Evolutionary conservation across 2,888 invertebrate species (phyloP).

Genomic region (Catocala fraxini): DNA sequence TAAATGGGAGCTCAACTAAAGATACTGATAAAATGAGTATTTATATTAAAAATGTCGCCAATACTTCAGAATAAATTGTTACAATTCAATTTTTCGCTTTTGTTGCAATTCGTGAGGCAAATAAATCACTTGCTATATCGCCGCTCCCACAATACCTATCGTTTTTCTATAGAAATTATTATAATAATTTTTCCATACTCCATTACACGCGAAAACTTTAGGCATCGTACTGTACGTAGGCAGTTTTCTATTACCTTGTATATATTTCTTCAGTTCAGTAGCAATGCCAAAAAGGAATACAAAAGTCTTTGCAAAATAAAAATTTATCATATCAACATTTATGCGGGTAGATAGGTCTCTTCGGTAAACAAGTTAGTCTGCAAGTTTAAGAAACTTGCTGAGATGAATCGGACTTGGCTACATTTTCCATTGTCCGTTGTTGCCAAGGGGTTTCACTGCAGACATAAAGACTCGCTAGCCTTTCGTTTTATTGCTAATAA

Average conservation of each 20-base stretch:
- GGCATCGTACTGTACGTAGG: slow-evolving; percentile 23
- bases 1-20: too few species aligned
- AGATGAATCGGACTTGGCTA: slow-evolving; percentile 17
- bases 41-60: background rate
- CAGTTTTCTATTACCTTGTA: slow-evolving; percentile 41
- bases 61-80: slow-evolving; percentile 26
- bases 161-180: slow-evolving; percentile 67
- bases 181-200: slow-evolving; percentile 74
- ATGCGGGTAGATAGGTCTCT: slow-evolving; percentile 21
- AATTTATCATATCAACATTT: slow-evolving; percentile 14
- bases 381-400: slow-evolving; percentile 24
- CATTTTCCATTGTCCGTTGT: slow-evolving; percentile 27
- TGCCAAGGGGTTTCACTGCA: slow-evolving; percentile 9
- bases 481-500: slow-evolving; percentile 33
- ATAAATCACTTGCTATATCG: slow-evolving; percentile 57
- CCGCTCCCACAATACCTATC: slow-evolving; percentile 57
- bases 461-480: slow-evolving; percentile 7
- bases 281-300: slow-evolving; percentile 25
- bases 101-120: slow-evolving; percentile 43
- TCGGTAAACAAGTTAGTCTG: slow-evolving; percentile 33
- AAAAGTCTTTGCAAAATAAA: slow-evolving; percentile 17
- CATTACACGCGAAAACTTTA: slow-evolving; percentile 69
- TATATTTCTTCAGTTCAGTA: slow-evolving; percentile 27
- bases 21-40: too few species aligned
- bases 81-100: slow-evolving; percentile 34